Conservation (phyloP, 2,888 invertebrate species). For the Pelosia muscerda region DNA sequence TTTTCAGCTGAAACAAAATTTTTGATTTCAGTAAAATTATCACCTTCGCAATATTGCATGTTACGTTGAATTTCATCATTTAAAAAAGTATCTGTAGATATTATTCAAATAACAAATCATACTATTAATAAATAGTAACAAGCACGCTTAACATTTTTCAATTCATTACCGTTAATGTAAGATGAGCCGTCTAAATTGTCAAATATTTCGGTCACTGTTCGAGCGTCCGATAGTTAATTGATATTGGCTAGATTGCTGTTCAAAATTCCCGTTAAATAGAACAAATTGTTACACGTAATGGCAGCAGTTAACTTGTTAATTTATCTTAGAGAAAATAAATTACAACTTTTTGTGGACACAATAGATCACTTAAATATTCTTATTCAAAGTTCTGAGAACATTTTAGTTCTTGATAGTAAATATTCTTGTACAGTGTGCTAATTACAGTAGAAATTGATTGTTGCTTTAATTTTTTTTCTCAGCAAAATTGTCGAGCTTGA, state of each 20-base stretch:
- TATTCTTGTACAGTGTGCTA: background rate
- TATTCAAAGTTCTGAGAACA: background rate
- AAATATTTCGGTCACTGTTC: slow-evolving; percentile 65
- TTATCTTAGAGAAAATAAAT: background rate
- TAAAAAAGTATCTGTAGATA: slow-evolving; percentile 23
- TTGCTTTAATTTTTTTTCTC: slow-evolving; percentile 66
- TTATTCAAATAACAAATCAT: slow-evolving; percentile 32
- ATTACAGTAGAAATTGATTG: slow-evolving; percentile 73
- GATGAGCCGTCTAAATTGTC: slow-evolving; percentile 46
- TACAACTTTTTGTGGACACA: background rate
- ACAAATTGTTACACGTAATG: slow-evolving; percentile 34
- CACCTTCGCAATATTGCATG: slow-evolving; percentile 51
- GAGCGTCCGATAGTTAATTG: slow-evolving; percentile 53
- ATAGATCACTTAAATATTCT: background rate
- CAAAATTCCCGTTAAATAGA: slow-evolving; percentile 46
- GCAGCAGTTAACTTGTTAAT: slow-evolving; percentile 34
- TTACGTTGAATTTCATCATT: slow-evolving; percentile 39
- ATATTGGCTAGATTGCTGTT: slow-evolving; percentile 58
- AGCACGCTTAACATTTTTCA: slow-evolving; percentile 44
- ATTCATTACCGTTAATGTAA: slow-evolving; percentile 33
- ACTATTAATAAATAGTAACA: slow-evolving; percentile 37
- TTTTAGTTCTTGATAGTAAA: slow-evolving; percentile 7
- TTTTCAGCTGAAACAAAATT: slow-evolving; percentile 23
- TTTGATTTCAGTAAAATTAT: slow-evolving; percentile 29
- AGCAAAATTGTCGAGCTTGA: slow-evolving; percentile 99